A percentile compares a stretch with the other conserved stretches of the same genome.
Evolutionary conservation across 2,113 vertebrate genomes (phyloP).

Genomic region (Lepus americanus): DNA sequence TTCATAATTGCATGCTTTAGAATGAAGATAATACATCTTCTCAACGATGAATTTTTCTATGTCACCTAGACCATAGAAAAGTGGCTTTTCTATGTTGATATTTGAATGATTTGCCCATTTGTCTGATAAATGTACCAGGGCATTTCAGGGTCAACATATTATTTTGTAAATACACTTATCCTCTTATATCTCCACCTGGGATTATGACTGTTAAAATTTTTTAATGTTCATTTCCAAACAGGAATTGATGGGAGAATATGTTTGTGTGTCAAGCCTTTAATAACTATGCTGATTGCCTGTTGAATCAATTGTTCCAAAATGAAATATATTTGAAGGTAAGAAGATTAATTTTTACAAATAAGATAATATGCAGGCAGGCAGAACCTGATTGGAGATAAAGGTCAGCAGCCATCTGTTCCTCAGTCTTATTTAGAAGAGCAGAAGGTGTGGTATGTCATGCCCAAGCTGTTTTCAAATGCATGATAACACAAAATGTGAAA

Average conservation of each 20-base stretch:
- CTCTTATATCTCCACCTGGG: not conserved
- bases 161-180: conserved; percentile 38
- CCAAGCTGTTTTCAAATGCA: conserved; percentile 79
- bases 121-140: conserved; percentile 12
- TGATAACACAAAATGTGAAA: conserved; percentile 66
- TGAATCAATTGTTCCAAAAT: conserved; percentile 54
- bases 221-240: conserved; percentile 30
- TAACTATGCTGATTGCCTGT: conserved; percentile 1
- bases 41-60: not conserved
- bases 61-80: not conserved
- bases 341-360: conserved; percentile 75
- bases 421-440: conserved; percentile 77
- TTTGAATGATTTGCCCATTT: conserved; percentile 42
- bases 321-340: conserved; percentile 64
- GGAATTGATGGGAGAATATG: not conserved
- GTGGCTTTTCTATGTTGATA: not conserved
- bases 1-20: not conserved
- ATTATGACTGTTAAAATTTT: conserved; percentile 21
- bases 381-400: conserved; percentile 77
- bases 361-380: conserved; percentile 65
- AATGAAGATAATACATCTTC: not conserved
- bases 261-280: conserved; percentile 3
- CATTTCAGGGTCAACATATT: not conserved
- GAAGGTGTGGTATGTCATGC: conserved; percentile 76
- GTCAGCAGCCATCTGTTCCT: conserved; percentile 81